Conservation (phyloP, 2,113 vertebrate species). For the Pangasianodon hypophthalmus region DNA sequence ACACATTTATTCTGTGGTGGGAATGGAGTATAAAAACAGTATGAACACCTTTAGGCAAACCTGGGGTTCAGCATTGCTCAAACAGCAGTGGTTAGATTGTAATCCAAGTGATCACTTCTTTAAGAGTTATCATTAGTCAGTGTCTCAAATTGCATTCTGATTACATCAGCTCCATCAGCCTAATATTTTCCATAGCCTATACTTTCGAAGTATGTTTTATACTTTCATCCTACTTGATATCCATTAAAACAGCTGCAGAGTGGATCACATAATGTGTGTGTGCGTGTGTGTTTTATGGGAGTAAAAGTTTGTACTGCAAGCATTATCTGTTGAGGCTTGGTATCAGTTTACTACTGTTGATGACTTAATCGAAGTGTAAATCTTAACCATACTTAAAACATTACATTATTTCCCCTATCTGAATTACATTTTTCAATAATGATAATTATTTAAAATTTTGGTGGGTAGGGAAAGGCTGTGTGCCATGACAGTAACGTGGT, state of each 20-base stretch:
- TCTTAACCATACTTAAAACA: neutral
- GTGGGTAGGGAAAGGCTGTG: neutral
- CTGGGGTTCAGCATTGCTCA: conserved; percentile 5
- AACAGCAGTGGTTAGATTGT: neutral
- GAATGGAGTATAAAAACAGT: neutral
- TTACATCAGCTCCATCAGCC: neutral
- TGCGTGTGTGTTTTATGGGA: neutral
- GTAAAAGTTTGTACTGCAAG: neutral
- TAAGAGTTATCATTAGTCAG: neutral
- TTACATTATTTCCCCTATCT: neutral
- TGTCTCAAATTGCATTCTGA: neutral
- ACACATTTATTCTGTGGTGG: neutral
- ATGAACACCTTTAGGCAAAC: neutral
- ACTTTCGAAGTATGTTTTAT: neutral
- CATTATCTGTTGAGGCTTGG: neutral
- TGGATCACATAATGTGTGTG: neutral
- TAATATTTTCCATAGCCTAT: neutral
- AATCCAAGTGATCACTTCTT: conserved; percentile 8
- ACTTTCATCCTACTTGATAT: neutral
- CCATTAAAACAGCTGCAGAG: neutral
- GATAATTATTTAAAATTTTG: neutral
- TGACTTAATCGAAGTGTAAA: neutral
- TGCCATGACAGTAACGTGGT: neutral
- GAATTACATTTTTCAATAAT: neutral
- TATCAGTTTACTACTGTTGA: neutral